These are phyloP conservation scores for Acanthosepion esculentum DNA, from an alignment of 2,888 invertebrate genomes.

Conservation along the genomic window DNA sequence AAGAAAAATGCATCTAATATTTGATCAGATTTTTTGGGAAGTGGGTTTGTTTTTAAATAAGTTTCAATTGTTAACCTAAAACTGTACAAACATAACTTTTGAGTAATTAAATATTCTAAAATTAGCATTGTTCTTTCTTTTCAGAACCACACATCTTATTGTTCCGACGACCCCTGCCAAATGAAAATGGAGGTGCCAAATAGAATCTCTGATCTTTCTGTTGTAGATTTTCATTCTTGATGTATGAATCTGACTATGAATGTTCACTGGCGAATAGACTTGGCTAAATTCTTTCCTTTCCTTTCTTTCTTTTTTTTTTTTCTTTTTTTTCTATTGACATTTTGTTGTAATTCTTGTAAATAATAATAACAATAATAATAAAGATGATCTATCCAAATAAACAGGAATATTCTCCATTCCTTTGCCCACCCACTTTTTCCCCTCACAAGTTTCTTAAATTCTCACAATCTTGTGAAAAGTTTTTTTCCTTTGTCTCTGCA, in stretches of 20 bases:
- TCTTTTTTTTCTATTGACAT: background rate
- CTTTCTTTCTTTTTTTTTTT: background rate
- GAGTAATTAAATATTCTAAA: background rate
- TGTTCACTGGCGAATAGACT: background rate
- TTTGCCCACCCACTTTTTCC: no score
- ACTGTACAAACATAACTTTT: background rate
- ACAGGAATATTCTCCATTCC: no score
- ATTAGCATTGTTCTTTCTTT: constrained; percentile 61
- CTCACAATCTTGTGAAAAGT: no score
- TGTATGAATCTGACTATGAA: constrained; percentile 11
- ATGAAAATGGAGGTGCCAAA: background rate
- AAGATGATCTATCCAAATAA: background rate
- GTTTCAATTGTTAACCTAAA: background rate
- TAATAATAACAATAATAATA: constrained; percentile 10
- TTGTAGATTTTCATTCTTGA: background rate
- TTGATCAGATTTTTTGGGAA: no score
- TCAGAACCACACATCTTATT: constrained; percentile 92
- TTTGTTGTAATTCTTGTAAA: background rate
- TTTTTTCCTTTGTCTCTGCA: no score
- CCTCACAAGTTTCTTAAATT: no score
- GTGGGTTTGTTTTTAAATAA: no score
- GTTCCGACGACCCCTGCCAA: constrained; percentile 77
- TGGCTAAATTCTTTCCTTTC: background rate
- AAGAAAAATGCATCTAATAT: no score
- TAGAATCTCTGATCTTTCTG: background rate